Evolutionary conservation across 2,113 vertebrate genomes (phyloP), one percentile per base, ranked within the genome.

Genomic region (Euleptes europaea): DNA sequence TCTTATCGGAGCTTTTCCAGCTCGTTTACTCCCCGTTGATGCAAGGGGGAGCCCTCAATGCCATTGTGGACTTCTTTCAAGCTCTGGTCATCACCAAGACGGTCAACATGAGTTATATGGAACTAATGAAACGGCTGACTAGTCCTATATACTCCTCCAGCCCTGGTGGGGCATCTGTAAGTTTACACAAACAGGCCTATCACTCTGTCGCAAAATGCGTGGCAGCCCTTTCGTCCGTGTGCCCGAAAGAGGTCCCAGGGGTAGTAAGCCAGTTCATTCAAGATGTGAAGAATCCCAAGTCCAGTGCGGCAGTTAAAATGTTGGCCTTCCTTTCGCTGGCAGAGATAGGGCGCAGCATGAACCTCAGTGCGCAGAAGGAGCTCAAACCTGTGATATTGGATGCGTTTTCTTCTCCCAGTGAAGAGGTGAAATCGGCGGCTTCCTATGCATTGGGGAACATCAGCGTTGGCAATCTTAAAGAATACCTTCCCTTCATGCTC

Each of bases 401-500:
- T 31, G 98, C 98, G 0, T 97, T 99, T 33, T 87, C 95, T 0
- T 98, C 97, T 5, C 91, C 97, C 80, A 98, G 95, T 0, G 98
- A 99, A 51, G 98, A 99, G 70, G 97, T 99, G 86, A 98, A 98
- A 94, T 96, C 97, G 0, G 98, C 98, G 0, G 98, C 98, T 1
- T 98, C 98, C 63, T 98, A 96, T 0, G 97, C 98, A 0, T 70
- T 99, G 49, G 98, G 98, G 2, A 97, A 96, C 13, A 93, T 98
- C 94, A 98, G 98, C 0, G 97, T 97, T 0, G 97, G 98, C 3
- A 98, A 94, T 75, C 96, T 98, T 6, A 94, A 94, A 0, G 97
- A 99, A 77, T 98, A 97, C 75, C 96, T 99, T 73, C 98, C 98
- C 83, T 98, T 98, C 94, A 83, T 99, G 90, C 96, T 99, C 84